Evolutionary conservation across 2,888 invertebrate genomes (phyloP), one percentile per base, ranked within the genome.

Genomic region (Andrena chrysosceles): DNA sequence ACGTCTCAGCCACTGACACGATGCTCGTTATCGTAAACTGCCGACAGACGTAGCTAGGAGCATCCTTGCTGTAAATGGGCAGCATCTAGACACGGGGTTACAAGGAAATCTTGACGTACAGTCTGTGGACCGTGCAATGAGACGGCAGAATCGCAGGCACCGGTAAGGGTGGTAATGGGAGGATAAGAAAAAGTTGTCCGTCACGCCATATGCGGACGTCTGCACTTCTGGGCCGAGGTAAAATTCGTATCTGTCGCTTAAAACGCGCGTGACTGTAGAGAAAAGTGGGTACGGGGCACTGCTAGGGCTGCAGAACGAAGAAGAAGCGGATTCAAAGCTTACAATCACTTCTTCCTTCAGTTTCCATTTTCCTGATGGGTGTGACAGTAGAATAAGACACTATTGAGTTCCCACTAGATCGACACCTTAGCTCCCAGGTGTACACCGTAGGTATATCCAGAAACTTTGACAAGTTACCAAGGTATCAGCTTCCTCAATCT

Each of bases 91-190:
- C 74, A 66, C 13, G 29, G 70, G 72, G 20, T 42, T 60, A 64
- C 52, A 48, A 82, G 81, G 85, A 87, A 87, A 90, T 91, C 42
- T 89, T 89, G 89, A 89, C 88, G 83, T 63, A 67, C 23, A 56
- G 76, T 23, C 68, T 63, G 81, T 64, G 29, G 69, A 74, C 59
- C 74, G 71, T 66, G 78, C 56, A 52, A 33, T n/a, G 52, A 72
- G 72, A 78, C 77, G n/a, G 59, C 33, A 20, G 60, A 73, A 70
- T 60, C 20, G 73, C 35, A 75, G 62, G 68, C 49, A 63, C 64
- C 54, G 67, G 70, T 72, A 69, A 23, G 71, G 75, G 56, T 62
- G 72, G 62, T 69, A 75, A 67, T 81, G 77, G 49, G 10, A 23
- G 70, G 66, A 33, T 62, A 66, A 77, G 77, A 69, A 83, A 75